These are phyloP conservation scores for Belonocnema kinseyi DNA, from an alignment of 1,140 invertebrate genomes.

Conservation along the genomic window DNA sequence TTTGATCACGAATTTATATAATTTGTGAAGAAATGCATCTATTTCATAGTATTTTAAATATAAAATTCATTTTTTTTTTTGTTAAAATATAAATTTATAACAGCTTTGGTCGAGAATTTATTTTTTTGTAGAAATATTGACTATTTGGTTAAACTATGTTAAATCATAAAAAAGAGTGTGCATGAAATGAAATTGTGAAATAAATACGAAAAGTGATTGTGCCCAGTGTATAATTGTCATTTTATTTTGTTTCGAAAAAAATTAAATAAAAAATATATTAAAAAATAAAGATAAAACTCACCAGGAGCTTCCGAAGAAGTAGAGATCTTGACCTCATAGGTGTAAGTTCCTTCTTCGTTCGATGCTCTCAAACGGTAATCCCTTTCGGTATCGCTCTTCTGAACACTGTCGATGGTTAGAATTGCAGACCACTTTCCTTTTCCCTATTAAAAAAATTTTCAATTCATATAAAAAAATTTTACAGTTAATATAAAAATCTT, in stretches of 20 bases:
- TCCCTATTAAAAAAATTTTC: conserved; percentile 72
- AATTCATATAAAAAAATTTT: no score
- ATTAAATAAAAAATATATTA: neutral
- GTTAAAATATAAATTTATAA: no score
- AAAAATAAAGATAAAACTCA: conserved; percentile 62
- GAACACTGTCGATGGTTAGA: conserved; percentile 80
- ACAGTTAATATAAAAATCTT: no score
- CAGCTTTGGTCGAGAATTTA: no score
- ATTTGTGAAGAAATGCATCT: no score
- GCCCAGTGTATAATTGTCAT: neutral
- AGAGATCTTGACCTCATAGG: conserved; percentile 82
- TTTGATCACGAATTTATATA: no score
- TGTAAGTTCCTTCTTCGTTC: conserved; percentile 80
- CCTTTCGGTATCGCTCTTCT: conserved; percentile 85
- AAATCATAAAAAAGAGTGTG: no score
- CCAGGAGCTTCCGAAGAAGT: conserved; percentile 83
- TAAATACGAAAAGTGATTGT: neutral
- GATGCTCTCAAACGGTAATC: conserved; percentile 80
- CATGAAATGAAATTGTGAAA: no score
- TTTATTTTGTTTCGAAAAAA: neutral
- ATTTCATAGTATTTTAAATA: no score
- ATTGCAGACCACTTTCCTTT: conserved; percentile 81
- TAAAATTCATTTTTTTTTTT: no score
- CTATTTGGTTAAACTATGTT: no score
- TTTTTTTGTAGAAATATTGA: no score